A percentile compares a stretch with the other conserved stretches of the same genome.
Conservation (phyloP, 2,113 vertebrate species). For the Deroptyus accipitrinus region DNA sequence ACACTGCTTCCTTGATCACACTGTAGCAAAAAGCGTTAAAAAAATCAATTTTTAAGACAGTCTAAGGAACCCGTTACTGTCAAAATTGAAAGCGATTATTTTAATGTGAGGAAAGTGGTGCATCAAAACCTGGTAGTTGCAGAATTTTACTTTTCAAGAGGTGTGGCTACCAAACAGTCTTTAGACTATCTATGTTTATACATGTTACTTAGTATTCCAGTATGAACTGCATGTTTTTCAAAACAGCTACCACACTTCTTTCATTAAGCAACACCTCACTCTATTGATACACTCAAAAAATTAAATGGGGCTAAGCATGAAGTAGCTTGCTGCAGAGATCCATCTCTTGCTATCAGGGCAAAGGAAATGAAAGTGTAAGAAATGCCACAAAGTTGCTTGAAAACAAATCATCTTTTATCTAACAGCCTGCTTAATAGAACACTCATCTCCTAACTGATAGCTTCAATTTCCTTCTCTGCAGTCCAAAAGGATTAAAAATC, state of each 20-base stretch:
- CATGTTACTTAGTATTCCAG: background rate
- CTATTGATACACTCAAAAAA: background rate
- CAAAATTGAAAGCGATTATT: background rate
- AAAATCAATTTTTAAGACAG: background rate
- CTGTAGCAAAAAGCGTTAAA: background rate
- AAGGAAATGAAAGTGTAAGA: conserved; percentile 13
- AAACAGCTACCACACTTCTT: background rate
- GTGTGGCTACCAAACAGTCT: background rate
- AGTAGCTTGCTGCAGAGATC: background rate
- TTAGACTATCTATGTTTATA: background rate
- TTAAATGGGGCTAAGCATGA: background rate
- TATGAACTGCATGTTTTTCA: background rate
- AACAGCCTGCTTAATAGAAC: background rate
- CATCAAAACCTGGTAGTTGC: background rate
- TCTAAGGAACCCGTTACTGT: background rate
- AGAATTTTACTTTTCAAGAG: background rate
- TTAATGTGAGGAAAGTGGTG: background rate
- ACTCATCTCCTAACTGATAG: background rate
- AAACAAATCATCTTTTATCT: background rate
- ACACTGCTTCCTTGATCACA: background rate
- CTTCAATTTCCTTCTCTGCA: background rate
- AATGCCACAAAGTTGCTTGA: background rate
- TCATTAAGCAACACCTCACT: background rate
- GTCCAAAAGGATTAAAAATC: background rate
- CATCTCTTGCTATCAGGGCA: background rate